Percentiles rank a stretch among this genome's conserved stretches.
Conservation (phyloP, 2,113 vertebrate genomes). For the Semnornis frantzii region DNA sequence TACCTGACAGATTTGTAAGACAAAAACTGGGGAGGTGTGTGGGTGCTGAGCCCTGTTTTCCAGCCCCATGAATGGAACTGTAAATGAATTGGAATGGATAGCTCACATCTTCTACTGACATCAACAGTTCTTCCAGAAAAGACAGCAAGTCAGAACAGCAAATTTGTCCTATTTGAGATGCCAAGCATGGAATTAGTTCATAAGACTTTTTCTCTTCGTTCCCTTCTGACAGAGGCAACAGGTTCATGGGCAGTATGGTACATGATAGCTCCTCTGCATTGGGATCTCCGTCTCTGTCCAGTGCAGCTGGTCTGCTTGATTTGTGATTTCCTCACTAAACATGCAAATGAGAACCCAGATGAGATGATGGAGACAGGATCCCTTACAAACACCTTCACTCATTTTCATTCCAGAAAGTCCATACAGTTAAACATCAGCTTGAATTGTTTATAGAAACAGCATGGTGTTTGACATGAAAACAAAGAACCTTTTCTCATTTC, state of each 20-base stretch:
- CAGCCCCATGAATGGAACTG: background rate
- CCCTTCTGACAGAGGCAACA: background rate
- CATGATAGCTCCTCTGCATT: background rate
- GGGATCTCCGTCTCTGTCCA: background rate
- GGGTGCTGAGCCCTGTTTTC: constrained; percentile 6
- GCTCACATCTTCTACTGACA: background rate
- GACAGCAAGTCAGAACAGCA: background rate
- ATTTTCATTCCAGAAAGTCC: background rate
- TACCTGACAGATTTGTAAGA: background rate
- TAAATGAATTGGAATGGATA: background rate
- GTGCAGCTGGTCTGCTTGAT: background rate
- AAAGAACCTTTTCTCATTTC: constrained; percentile 7
- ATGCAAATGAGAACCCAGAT: background rate
- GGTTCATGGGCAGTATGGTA: background rate
- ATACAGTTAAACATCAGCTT: background rate
- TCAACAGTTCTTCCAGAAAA: background rate
- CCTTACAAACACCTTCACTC: background rate
- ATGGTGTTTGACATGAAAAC: background rate
- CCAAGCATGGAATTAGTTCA: background rate
- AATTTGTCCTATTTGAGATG: background rate
- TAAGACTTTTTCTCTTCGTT: background rate
- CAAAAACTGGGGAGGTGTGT: constrained; percentile 1
- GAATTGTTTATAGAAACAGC: background rate
- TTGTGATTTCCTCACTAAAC: background rate
- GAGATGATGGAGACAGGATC: background rate